phyloP scores from a whole-genome alignment of 2,797 vertebrate species.

The Linurgus olivaceus region DNA sequence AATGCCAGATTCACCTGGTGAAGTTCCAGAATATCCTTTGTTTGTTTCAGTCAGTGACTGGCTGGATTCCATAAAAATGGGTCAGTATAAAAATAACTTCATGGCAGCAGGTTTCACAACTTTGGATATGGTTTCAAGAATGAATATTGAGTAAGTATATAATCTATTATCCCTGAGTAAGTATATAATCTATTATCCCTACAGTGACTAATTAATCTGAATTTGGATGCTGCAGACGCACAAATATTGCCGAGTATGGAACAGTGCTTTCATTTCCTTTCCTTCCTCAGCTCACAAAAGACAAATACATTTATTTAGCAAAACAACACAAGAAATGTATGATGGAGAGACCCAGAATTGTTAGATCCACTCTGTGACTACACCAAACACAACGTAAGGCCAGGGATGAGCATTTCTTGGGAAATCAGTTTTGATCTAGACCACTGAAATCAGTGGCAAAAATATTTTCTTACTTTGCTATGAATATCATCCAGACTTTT shows the following conservation, averaged over 20 bases:
- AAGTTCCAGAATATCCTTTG: conserved; percentile 81
- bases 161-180: conserved; percentile 69
- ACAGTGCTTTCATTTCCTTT: background rate
- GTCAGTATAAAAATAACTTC: conserved; percentile 98
- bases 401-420: background rate
- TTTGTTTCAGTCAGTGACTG: conserved; percentile 97
- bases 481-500: background rate
- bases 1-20: conserved; percentile 81
- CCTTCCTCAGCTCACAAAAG: background rate
- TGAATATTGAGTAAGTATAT: conserved; percentile 82
- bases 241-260: background rate
- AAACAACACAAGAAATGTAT: background rate
- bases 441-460: background rate
- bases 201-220: background rate
- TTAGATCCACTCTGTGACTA: background rate
- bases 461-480: background rate
- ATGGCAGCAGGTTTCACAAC: conserved; percentile 95
- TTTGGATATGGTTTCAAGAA: conserved; percentile 89
- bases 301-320: background rate
- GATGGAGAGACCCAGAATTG: background rate
- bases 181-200: conserved; percentile 28
- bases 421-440: background rate
- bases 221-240: background rate
- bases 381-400: background rate
- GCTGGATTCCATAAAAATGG: conserved; percentile 99